Conservation (phyloP, 1,140 invertebrate genomes). For the Drosophila parabipectinata region DNA sequence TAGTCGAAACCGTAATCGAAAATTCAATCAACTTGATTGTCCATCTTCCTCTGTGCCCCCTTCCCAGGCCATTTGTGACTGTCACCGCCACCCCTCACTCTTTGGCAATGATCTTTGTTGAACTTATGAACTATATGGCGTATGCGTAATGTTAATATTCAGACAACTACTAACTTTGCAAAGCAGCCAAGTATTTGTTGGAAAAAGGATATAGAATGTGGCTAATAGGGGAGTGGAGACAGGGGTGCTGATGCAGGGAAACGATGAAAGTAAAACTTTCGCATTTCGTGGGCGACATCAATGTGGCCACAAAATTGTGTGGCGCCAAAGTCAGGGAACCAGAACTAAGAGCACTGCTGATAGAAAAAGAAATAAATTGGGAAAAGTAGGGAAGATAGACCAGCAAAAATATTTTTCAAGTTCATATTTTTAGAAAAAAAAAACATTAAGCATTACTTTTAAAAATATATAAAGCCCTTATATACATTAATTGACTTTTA, state of each 20-base stretch:
- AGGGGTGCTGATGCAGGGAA: too few relatives aligned
- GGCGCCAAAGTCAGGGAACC: conserved; percentile 14
- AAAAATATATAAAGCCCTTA: too few relatives aligned
- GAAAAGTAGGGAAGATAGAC: background rate
- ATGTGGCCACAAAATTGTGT: conserved; percentile 35
- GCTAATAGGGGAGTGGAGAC: background rate
- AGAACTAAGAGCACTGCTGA: background rate
- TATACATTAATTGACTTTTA: too few relatives aligned
- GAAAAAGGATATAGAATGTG: background rate
- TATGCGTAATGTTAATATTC: conserved; percentile 40
- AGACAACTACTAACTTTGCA: conserved; percentile 22
- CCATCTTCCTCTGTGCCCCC: conserved; percentile 3
- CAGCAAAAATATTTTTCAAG: background rate
- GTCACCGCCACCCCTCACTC: background rate
- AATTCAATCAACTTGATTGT: conserved; percentile 18
- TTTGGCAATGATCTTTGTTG: background rate
- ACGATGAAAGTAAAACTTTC: conserved; percentile 29
- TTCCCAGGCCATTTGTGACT: too few relatives aligned
- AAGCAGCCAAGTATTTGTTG: conserved; percentile 14
- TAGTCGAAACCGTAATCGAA: conserved; percentile 6
- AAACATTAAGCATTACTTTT: too few relatives aligned
- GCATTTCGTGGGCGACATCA: conserved; percentile 25
- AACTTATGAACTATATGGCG: conserved; percentile 24
- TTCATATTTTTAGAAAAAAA: background rate
- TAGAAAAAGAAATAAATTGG: background rate